Conservation (phyloP, 1,140 invertebrate species). For the Aphis gossypii region DNA sequence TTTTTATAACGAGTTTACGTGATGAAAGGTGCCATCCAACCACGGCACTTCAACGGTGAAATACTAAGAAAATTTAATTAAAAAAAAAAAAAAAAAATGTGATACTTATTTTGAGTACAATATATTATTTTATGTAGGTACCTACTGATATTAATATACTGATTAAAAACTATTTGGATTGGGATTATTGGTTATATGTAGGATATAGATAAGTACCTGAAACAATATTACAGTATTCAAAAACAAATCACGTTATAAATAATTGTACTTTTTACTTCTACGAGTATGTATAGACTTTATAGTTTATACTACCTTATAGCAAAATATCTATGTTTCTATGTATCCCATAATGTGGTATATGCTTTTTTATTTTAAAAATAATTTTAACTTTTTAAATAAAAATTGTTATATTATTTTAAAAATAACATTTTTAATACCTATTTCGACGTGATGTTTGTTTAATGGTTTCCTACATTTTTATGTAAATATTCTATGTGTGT, state of each 20-base stretch:
- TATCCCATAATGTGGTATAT: not conserved
- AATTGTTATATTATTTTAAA: conserved; percentile 12
- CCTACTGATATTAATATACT: not conserved
- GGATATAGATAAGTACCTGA: no score
- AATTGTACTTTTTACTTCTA: no score
- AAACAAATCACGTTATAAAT: no score
- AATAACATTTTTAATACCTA: not conserved
- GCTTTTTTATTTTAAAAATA: not conserved
- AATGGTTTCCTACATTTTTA: conserved; percentile 40
- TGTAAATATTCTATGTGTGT: conserved; percentile 11
- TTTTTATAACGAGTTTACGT: no score
- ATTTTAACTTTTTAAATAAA: conserved; percentile 21
- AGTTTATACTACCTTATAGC: not conserved
- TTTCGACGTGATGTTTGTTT: conserved; percentile 36
- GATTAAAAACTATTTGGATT: not conserved
- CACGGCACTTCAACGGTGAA: no score
- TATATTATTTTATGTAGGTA: not conserved
- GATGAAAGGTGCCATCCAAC: no score
- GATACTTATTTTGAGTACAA: not conserved
- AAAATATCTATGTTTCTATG: not conserved
- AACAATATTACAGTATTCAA: no score
- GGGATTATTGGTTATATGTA: not conserved
- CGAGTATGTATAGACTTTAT: no score
- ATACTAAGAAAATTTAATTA: no score
- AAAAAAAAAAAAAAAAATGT: no score